These are phyloP conservation scores for Myocastor coypus DNA, from an alignment of 2,113 vertebrate genomes.

Conservation along the genomic window DNA sequence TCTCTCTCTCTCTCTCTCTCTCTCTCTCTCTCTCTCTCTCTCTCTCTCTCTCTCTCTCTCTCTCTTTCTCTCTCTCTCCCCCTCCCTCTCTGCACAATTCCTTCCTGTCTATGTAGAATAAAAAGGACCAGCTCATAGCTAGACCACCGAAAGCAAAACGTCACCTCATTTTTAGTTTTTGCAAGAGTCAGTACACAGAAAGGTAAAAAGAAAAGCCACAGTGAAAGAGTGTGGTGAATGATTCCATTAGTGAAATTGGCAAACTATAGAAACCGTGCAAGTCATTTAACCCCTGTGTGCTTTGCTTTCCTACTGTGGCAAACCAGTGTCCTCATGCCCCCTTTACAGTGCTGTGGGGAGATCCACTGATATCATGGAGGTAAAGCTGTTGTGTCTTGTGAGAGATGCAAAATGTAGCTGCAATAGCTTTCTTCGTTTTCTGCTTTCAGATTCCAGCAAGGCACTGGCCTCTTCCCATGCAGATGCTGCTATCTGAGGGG, in stretches of 20 bases:
- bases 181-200: background rate
- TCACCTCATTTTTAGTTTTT: background rate
- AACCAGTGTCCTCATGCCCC: too few relatives aligned
- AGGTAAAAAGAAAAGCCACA: background rate
- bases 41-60: too few relatives aligned
- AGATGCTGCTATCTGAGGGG: too few relatives aligned
- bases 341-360: background rate
- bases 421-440: background rate
- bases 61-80: too few relatives aligned
- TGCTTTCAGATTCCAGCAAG: too few relatives aligned
- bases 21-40: too few relatives aligned
- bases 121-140: background rate
- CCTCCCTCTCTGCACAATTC: background rate
- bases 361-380: background rate
- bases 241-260: background rate
- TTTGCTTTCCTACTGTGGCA: background rate
- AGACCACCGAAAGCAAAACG: background rate
- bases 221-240: background rate
- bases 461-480: fast-evolving
- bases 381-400: background rate
- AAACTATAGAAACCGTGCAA: background rate
- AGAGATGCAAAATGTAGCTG: too few relatives aligned
- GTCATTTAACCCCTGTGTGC: fast-evolving
- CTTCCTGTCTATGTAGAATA: too few relatives aligned
- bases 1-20: too few relatives aligned